These are phyloP conservation scores for Julus scandinavius DNA, from an alignment of 2,888 invertebrate genomes.

Conservation along the genomic window DNA sequence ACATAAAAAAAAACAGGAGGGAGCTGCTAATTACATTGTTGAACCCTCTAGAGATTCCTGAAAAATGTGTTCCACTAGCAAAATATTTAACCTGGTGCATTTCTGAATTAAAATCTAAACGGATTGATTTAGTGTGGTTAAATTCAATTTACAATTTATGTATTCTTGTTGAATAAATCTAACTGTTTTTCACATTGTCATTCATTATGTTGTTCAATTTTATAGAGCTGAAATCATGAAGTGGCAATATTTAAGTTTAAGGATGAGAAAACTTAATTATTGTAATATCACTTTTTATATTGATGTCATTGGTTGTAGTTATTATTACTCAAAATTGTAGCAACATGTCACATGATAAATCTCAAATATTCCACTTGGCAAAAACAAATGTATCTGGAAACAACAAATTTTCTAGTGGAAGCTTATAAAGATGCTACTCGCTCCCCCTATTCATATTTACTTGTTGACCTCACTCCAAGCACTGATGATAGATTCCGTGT, in stretches of 20 bases:
- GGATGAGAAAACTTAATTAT: background rate
- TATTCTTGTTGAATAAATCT: background rate
- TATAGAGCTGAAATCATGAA: background rate
- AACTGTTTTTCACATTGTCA: background rate
- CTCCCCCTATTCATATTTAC: background rate
- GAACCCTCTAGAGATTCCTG: background rate
- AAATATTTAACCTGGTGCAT: background rate
- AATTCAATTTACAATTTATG: background rate
- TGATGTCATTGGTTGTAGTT: background rate
- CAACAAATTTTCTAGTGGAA: background rate
- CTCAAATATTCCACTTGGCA: background rate
- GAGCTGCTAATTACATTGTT: background rate
- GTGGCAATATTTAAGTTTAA: background rate
- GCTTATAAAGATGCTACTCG: background rate
- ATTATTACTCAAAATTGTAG: background rate
- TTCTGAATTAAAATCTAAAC: background rate
- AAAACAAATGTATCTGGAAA: background rate
- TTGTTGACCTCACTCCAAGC: background rate
- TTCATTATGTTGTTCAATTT: background rate
- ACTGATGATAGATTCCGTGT: background rate
- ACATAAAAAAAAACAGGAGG: background rate
- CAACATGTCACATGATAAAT: background rate
- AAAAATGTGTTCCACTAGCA: background rate
- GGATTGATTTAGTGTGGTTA: background rate
- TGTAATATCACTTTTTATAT: background rate